Conservation (phyloP, 2,888 invertebrate genomes). For the Pheosia gnoma region DNA sequence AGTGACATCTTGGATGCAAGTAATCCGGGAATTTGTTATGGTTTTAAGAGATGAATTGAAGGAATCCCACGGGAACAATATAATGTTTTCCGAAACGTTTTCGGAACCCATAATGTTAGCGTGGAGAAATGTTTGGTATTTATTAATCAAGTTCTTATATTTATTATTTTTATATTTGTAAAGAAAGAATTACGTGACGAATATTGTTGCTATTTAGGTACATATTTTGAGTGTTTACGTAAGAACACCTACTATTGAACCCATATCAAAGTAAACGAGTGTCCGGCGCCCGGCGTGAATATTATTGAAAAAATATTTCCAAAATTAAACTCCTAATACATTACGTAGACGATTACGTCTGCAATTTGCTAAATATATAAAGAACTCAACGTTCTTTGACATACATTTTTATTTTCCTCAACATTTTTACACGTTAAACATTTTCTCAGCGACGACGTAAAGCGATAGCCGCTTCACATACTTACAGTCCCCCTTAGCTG, state of each 20-base stretch:
- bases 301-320: no score
- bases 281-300: no score
- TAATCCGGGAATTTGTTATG: slow-evolving; percentile 82
- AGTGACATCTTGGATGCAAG: slow-evolving; percentile 53
- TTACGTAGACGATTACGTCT: slow-evolving; percentile 5
- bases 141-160: slow-evolving; percentile 33
- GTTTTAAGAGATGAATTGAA: slow-evolving; percentile 74
- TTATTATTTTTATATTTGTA: slow-evolving; percentile 9
- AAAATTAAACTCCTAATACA: background rate
- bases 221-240: no score
- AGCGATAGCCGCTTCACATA: slow-evolving; percentile 48
- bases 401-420: slow-evolving; percentile 45
- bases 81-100: slow-evolving; percentile 49
- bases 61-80: slow-evolving; percentile 69
- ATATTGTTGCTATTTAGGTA: background rate
- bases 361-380: slow-evolving; percentile 32
- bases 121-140: slow-evolving; percentile 33
- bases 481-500: slow-evolving; percentile 57
- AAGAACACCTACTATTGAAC: no score
- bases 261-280: no score
- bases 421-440: slow-evolving; percentile 48
- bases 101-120: slow-evolving; percentile 29
- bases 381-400: slow-evolving; percentile 31
- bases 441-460: slow-evolving; percentile 60
- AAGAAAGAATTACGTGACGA: background rate